phyloP scores from a whole-genome alignment of 2,888 invertebrate genomes.

The Habrosyne pyritoides region DNA sequence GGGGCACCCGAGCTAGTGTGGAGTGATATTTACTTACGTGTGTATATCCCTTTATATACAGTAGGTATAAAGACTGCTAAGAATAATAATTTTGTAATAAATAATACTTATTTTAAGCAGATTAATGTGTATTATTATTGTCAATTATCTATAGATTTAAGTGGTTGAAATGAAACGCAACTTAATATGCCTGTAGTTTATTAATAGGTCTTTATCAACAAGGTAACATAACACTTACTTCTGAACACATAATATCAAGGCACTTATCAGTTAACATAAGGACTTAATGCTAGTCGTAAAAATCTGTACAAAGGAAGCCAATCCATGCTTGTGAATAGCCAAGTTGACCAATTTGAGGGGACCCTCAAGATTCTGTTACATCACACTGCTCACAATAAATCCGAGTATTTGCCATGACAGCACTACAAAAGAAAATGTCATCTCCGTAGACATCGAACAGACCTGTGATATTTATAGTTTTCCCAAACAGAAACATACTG shows the following conservation, averaged over 20 bases:
- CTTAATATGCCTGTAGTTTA: constrained; percentile 27
- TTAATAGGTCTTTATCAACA: constrained; percentile 47
- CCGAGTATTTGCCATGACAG: no score
- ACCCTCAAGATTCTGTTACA: not conserved
- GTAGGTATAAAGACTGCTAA: constrained; percentile 44
- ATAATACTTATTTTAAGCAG: constrained; percentile 26
- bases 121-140: not conserved
- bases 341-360: not conserved
- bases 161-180: constrained; percentile 10
- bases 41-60: constrained; percentile 12
- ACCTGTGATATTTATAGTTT: no score
- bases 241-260: constrained; percentile 54
- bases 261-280: constrained; percentile 33
- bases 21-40: constrained; percentile 3
- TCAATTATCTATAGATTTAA: not conserved
- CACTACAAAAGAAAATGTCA: no score
- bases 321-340: not conserved
- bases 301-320: no score
- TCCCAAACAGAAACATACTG: no score
- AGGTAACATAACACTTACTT: constrained; percentile 55
- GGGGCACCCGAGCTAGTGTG: not conserved
- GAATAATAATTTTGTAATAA: constrained; percentile 38
- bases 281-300: no score
- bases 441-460: no score
- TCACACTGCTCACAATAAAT: not conserved